Evolutionary conservation across 2,797 vertebrate genomes (phyloP).

Genomic region (Hybognathus amarus): DNA sequence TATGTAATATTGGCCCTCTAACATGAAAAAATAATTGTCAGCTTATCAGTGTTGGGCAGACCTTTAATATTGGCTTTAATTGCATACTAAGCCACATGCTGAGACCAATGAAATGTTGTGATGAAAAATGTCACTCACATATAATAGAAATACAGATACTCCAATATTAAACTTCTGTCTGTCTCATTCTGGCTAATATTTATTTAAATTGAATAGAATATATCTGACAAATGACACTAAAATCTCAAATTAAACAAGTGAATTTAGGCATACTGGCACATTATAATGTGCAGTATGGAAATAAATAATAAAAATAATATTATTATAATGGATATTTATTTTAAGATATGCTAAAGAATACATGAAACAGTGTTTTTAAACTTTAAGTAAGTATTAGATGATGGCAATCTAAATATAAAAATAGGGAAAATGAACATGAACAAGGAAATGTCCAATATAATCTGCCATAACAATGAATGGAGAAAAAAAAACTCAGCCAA

Average conservation of each 20-base stretch:
- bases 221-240: neutral
- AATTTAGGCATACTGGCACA: neutral
- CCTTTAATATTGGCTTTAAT: conserved; percentile 1
- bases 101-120: neutral
- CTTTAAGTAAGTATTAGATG: neutral
- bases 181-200: neutral
- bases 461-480: neutral
- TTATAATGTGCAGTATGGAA: neutral
- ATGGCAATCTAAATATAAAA: conserved; percentile 4
- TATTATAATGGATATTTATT: neutral
- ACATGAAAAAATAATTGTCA: neutral
- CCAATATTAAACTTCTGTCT: neutral
- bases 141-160: neutral
- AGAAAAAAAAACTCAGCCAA: neutral
- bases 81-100: conserved; percentile 1
- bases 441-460: neutral
- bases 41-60: neutral
- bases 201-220: neutral
- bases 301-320: neutral
- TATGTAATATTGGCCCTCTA: neutral
- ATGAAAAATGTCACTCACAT: conserved; percentile 10
- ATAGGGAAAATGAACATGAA: neutral
- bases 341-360: neutral
- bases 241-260: neutral
- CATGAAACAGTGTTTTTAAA: neutral